Base-by-base conservation (phyloP, 2,888 invertebrate species). In the Helicoverpa assulta region DNA sequence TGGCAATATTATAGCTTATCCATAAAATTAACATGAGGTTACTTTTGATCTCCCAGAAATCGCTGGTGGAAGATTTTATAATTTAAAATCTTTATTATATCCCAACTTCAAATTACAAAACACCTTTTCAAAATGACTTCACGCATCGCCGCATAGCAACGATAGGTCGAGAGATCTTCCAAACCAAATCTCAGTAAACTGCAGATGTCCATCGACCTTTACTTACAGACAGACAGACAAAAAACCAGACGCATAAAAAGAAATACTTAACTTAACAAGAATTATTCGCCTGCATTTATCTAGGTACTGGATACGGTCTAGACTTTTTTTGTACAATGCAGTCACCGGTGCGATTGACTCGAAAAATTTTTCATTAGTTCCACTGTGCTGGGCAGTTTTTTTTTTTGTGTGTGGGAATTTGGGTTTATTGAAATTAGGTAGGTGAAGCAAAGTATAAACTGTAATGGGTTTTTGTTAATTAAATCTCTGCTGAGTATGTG, bases 221-320 rank as follows among this genome's bases (percentile, higher is more conserved):
- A 54, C 61, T 56, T 60, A 66, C 72, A 59, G 51, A 83, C 85
- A 26, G 51, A 83, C 85, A 26, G 37, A 77, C 85, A 91, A 91
- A 91, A 91, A 91, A 87, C 68, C 78, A 88, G 89, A 89, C 89
- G 37, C 65, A 84, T 85, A 89, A 90, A 88, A 88, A 83, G 80
- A 73, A 77, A 69, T 74, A 80, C 40, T 40, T 12, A 40, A 40
- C 68, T 76, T 82, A 80, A 82, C 65, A 81, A 73, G 78, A 83
- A 86, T 84, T 67, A 81, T 76, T 77, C 47, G 70, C 67, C 69
- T 84, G 82, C 85, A 84, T 74, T 76, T 70, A 56, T 60, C 64
- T 68, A 74, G 51, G 67, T 67, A 75, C 33, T 26, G 37, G 50
- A 5, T 19, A 56, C 33, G 7, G 54, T 29, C 63, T 59, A 18